phyloP scores from a whole-genome alignment of 2,888 invertebrate genomes.

The Tachystola acroxantha region DNA sequence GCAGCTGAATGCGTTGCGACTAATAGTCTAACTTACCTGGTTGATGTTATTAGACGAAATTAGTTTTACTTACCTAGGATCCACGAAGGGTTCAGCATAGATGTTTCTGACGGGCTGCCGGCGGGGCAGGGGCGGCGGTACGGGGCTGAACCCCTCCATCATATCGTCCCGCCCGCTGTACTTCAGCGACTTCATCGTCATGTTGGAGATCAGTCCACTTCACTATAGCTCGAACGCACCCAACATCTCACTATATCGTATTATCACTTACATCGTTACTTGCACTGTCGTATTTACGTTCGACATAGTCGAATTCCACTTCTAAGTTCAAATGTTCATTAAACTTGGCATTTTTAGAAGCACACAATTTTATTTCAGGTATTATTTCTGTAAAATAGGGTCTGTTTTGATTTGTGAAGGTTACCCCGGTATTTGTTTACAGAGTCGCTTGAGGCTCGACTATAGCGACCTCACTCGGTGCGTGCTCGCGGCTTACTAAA shows the following conservation, averaged over 20 bases:
- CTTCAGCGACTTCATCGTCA: slow-evolving; percentile 81
- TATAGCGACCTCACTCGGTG: slow-evolving; percentile 25
- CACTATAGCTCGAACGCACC: slow-evolving; percentile 50
- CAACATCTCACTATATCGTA: slow-evolving; percentile 53
- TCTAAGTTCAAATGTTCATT: slow-evolving; percentile 24
- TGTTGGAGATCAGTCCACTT: slow-evolving; percentile 62
- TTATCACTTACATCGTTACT: slow-evolving; percentile 61
- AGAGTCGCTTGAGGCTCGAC: slow-evolving; percentile 13
- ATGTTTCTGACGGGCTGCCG: slow-evolving; percentile 81
- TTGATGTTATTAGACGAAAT: no score
- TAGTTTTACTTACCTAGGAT: slow-evolving; percentile 65
- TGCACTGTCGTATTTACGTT: slow-evolving; percentile 37
- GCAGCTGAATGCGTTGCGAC: no score
- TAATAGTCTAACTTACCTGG: no score
- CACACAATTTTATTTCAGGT: slow-evolving; percentile 5
- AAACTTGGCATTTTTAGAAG: slow-evolving; percentile 4
- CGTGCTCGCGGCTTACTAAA: slow-evolving; percentile 53
- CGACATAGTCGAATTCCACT: slow-evolving; percentile 33
- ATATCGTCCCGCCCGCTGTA: slow-evolving; percentile 75
- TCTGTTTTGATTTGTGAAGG: background rate
- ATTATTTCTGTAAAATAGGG: background rate
- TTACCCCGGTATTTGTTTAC: slow-evolving; percentile 5
- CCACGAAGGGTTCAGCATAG: slow-evolving; percentile 82
- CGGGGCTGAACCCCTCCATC: slow-evolving; percentile 77
- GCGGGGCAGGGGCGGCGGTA: slow-evolving; percentile 80